Evolutionary conservation across 2,797 vertebrate genomes (phyloP), one percentile per base, ranked within the genome.

Genomic region (Phoeniculus purpureus): DNA sequence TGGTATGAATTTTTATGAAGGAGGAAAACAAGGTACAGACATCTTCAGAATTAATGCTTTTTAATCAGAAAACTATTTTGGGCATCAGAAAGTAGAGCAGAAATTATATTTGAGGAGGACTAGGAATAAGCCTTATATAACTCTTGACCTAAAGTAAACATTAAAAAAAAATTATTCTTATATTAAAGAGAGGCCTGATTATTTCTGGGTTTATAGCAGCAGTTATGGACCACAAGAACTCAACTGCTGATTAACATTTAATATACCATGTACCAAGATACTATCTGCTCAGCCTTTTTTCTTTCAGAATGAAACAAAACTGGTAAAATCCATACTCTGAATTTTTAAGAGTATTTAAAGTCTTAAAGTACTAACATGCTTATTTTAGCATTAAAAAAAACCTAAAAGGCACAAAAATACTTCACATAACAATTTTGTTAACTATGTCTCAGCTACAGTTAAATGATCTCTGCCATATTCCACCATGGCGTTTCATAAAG

Each of bases 11-110:
- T 72, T 93, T 55, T 51, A 87, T 34, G 37, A 43, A 73, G 82
- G 15, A 73, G 32, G 47, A 85, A 85, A 85, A 79, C 40, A 87
- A 81, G 20, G 29, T 66, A 79, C 21, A 65, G 12, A 21, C 29
- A 54, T 81, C 85, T 85, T 91, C 21, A 43, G 32, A 87, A 82
- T 87, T 72, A 94, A 79, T 59, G 26, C 15, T 85, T 94, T 92
- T 80, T 65, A 85, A 80, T 58, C 0, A 0, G 32, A 90, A 88
- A 72, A 79, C 76, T 94, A 87, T 91, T 95, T 65, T 13, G 25
- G 67, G 76, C 32, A 14, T 47, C 70, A 55, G 27, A 94, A 96
- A 94, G 73, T 67, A 83, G 87, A 91, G 34, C 90, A 87, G 71
- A 93, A 92, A 84, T 73, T 26, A 68, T 68, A 70, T 75, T 74